Conservation (phyloP, 2,113 vertebrate species). For the Pogonocichla stellata region DNA sequence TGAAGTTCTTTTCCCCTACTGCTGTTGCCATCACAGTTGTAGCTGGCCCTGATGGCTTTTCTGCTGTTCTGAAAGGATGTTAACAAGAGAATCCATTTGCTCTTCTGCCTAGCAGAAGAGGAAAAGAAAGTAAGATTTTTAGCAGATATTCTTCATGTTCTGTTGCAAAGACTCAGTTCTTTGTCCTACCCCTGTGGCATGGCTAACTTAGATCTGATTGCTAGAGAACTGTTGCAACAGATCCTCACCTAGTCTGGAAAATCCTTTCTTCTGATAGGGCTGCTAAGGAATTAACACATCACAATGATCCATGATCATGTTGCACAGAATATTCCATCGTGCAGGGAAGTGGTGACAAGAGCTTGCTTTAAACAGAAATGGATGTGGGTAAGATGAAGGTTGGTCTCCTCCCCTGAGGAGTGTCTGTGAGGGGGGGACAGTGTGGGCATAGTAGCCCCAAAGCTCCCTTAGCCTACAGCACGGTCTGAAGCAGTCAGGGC, state of each 20-base stretch:
- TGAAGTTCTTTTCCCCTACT: background rate
- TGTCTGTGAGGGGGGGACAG: background rate
- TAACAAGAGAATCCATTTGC: background rate
- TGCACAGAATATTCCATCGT: background rate
- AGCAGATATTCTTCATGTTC: background rate
- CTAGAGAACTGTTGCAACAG: background rate
- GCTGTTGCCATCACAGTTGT: background rate
- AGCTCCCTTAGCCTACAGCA: background rate
- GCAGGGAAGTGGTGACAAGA: background rate
- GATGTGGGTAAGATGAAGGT: background rate
- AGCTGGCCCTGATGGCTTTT: background rate
- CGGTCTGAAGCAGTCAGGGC: background rate
- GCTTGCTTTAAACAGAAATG: background rate
- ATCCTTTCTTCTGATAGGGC: background rate
- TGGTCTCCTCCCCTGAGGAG: background rate
- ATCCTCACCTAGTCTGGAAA: background rate
- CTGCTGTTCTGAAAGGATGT: background rate
- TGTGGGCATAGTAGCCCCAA: background rate
- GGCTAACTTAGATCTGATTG: background rate
- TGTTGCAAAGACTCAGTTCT: background rate
- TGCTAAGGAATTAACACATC: background rate
- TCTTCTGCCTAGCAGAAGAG: background rate
- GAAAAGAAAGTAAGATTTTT: background rate
- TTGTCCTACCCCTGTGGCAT: background rate
- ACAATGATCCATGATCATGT: background rate